Base-by-base conservation (phyloP, 92 coral and sea anemone species). In the Ricordea florida region DNA sequence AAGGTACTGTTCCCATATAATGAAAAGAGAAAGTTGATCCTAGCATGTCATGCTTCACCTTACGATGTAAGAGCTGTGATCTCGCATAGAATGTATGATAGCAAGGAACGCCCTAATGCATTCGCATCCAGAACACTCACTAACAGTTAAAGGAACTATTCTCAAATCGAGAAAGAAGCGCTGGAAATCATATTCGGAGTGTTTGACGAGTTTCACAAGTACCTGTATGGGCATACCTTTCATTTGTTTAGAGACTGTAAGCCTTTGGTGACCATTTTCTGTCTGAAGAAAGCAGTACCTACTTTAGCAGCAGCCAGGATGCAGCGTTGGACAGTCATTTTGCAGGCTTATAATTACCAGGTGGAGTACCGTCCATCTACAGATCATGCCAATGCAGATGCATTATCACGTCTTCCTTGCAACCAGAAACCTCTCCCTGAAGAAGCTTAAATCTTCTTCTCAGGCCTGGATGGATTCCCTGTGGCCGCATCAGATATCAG, bases 311-410 rank as follows among this genome's bases (percentile, higher is more conserved):
- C 85, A 5, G 71, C 85, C 13, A 58, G 80, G 10, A 63, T 84
- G 65, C 80, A 76, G 28, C 62, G 74, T 34, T 84, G 89, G 85
- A 62, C 81, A 1, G 37, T 78, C 5, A 78, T 61, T 46, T 47
- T 84, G 33, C 80, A 72, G 71, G 77, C 85, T 2, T 77, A 78
- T 80, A 37, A 67, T 20, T 84, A 61, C 59, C 55, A 70, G 11
- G 79, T 78, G 65, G 69, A 80, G 37, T 82, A 76, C 33, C 73
- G 85, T 7, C 43, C 44, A 17, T 61, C 78, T 2, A 30, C 45
- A 17, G 85, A 78, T n/a, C 92, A 82, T 74, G 85, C 55, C 11
- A 72, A 67, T 68, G 88, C 69, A n/a, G 76, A 74, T 59, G 82
- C 60, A n/a, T n/a, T n/a, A n/a, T n/a, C n/a, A n/a, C n/a, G n/a